Base-by-base conservation (phyloP, 2,797 vertebrate genomes). In the Myotis pilosus region DNA sequence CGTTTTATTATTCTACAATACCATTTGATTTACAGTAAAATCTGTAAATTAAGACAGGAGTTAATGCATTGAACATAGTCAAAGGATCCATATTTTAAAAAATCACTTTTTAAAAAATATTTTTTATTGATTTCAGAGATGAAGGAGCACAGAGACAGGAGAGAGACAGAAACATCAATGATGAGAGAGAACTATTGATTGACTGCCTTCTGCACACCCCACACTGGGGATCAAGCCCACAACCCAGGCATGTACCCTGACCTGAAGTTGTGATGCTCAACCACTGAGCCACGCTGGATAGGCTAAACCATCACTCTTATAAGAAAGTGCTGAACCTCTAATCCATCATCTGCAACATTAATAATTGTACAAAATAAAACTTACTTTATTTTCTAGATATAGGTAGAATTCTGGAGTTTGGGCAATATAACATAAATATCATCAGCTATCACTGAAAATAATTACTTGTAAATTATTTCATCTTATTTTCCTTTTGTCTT, bases 401-500 rank as follows among this genome's bases (percentile, higher is more conserved):
- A 69, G 28, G 89, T 44, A 69, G 28, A 93, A 79, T 62, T 68
- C n/a, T 44, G 36, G 15, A 30, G 23, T 66, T 82, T 57, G 2
- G 33, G 5, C 6, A 68, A 62, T 64, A 49, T 25, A 9, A 71
- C n/a, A 81, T 60, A n/a, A 19, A 74, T 83, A 25, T 51, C 28
- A 84, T 78, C n/a, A 86, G 3, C 8, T 88, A 33, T 41, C 30
- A 62, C 30, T 76, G 60, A 93, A 83, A 76, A 81, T 47, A 82
- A 92, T 55, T 49, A 71, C 1, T 49, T 25, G 5, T 55, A 69
- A 71, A 55, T 80, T 84, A 55, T 44, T 51, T 76, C 30, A 30
- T 22, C 19, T 76, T 38, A 85, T 91, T 96, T 92, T 92, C 88
- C 94, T 90, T 47, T 62, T 47, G 38, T 49, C 11, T 3, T 53